These are phyloP conservation scores for Drosophila parvula DNA, from an alignment of 1,140 invertebrate species.

Conservation along the genomic window DNA sequence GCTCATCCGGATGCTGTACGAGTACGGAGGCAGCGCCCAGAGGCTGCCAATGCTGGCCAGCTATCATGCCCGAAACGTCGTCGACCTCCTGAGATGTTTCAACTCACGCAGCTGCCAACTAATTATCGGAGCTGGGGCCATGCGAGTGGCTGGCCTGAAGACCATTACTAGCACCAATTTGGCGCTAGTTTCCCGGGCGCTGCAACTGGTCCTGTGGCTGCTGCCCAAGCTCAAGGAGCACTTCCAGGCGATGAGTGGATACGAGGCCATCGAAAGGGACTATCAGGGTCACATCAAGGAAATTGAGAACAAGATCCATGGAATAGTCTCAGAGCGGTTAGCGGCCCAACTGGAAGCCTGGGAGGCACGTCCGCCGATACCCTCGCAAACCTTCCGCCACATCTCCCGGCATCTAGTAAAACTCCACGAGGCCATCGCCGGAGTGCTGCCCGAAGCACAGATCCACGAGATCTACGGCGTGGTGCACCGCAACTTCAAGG, in stretches of 20 bases:
- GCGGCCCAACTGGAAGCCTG: conserved; percentile 91
- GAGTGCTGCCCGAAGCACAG: conserved; percentile 90
- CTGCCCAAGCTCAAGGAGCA: conserved; percentile 89
- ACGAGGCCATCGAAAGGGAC: conserved; percentile 90
- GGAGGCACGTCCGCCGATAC: conserved; percentile 97
- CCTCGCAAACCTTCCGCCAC: conserved; percentile 95
- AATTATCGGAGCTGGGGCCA: conserved; percentile 97
- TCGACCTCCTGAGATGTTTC: conserved; percentile 94
- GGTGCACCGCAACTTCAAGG: conserved; percentile 95
- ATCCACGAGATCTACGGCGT: conserved; percentile 90
- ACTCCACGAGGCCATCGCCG: conserved; percentile 95
- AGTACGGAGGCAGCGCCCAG: conserved; percentile 93
- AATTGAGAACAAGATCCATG: conserved; percentile 95
- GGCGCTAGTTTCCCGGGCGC: conserved; percentile 94
- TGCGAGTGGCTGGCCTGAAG: conserved; percentile 96
- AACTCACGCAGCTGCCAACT: conserved; percentile 97
- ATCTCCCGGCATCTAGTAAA: conserved; percentile 96
- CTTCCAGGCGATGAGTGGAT: conserved; percentile 86
- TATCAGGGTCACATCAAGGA: conserved; percentile 95
- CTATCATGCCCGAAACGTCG: conserved; percentile 90
- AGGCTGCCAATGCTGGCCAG: conserved; percentile 88
- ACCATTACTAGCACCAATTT: conserved; percentile 98
- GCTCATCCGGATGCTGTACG: conserved; percentile 93
- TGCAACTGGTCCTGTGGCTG: conserved; percentile 92
- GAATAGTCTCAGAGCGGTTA: conserved; percentile 94